These are phyloP conservation scores for Temnothorax longispinosus DNA, from an alignment of 1,140 invertebrate genomes.

Conservation along the genomic window DNA sequence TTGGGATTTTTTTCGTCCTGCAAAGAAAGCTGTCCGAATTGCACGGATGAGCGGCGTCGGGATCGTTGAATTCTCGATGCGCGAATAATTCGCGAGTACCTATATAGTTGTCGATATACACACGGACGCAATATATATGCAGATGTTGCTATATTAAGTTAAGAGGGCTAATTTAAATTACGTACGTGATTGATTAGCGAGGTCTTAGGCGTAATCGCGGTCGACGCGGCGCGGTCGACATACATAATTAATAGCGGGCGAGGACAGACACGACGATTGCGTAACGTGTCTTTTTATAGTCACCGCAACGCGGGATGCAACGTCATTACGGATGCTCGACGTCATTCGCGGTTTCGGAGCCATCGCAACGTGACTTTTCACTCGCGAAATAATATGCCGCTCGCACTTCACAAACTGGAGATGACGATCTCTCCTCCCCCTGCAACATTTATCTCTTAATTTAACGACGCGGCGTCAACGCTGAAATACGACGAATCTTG, in stretches of 20 bases:
- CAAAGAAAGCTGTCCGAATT: neutral
- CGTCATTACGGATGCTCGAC: constrained; percentile 45
- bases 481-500: neutral
- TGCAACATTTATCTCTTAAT: neutral
- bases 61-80: neutral
- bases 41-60: neutral
- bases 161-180: constrained; percentile 2
- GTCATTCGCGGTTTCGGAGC: constrained; percentile 29
- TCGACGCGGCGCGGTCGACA: neutral
- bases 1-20: neutral
- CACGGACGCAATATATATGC: neutral
- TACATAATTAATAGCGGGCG: constrained; percentile 41
- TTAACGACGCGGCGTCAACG: neutral
- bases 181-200: neutral
- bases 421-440: neutral
- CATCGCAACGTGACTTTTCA: constrained; percentile 43
- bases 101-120: neutral
- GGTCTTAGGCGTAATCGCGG: neutral
- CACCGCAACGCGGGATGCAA: constrained; percentile 20
- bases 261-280: constrained; percentile 24
- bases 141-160: neutral
- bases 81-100: neutral
- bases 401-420: neutral
- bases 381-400: constrained; percentile 7
- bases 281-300: constrained; percentile 65